A percentile compares a stretch with the other conserved stretches of the same genome.
phyloP scores from a whole-genome alignment of 2,797 vertebrate genomes.

The Ispidina lecontei region DNA sequence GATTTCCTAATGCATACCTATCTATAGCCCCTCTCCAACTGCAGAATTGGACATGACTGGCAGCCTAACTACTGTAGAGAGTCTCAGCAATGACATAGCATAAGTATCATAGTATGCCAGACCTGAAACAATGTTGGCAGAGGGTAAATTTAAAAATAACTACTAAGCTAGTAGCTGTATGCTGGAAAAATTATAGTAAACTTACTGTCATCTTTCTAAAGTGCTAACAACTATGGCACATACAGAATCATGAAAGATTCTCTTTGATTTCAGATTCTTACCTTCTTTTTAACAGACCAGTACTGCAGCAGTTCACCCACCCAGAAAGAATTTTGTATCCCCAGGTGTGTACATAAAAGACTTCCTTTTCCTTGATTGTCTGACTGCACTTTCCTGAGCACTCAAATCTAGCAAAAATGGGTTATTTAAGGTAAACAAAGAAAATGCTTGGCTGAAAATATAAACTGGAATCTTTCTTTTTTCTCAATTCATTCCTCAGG shows the following conservation, averaged over 20 bases:
- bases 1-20: neutral
- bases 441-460: neutral
- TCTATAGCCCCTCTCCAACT: neutral
- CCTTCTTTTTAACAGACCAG: neutral
- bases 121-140: neutral
- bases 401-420: neutral
- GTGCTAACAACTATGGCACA: neutral
- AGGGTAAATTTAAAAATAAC: neutral
- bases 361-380: neutral
- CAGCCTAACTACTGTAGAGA: neutral
- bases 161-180: neutral
- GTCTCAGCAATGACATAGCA: neutral
- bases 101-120: neutral
- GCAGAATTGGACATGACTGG: neutral
- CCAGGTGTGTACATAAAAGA: neutral
- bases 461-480: neutral
- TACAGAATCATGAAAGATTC: neutral
- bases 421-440: constrained; percentile 37
- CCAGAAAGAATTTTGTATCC: neutral
- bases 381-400: neutral
- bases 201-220: neutral
- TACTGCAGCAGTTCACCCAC: neutral
- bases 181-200: neutral
- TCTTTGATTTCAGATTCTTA: constrained; percentile 11
- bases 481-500: neutral